Conservation (phyloP, 2,113 vertebrate species). For the Gobius niger region DNA sequence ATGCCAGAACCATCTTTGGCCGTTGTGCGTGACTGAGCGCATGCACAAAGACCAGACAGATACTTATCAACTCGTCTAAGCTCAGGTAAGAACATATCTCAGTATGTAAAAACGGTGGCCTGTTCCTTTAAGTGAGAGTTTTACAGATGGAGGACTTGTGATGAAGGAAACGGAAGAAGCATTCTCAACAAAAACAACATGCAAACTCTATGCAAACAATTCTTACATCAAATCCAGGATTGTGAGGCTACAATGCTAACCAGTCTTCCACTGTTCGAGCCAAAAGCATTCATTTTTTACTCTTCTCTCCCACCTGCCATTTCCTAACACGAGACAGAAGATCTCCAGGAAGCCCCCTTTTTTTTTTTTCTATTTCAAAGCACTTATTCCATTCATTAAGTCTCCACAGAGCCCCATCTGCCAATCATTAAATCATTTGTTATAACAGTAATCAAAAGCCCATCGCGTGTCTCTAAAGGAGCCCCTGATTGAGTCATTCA, state of each 20-base stretch:
- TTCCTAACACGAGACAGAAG: not conserved
- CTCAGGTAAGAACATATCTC: no score
- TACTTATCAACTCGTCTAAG: no score
- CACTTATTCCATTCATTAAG: not conserved
- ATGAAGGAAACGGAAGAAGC: not conserved
- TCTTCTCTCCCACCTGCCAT: not conserved
- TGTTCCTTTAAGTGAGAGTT: no score
- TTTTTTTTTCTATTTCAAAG: not conserved
- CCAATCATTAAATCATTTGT: constrained; percentile 11
- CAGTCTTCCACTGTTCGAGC: not conserved
- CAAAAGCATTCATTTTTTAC: not conserved
- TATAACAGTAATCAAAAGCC: constrained; percentile 8
- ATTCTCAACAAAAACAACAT: not conserved
- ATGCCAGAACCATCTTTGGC: no score
- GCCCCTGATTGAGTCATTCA: constrained; percentile 5
- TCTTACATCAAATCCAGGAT: no score
- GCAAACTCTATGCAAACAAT: not conserved
- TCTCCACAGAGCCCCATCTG: constrained; percentile 1
- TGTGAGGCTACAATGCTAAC: not conserved
- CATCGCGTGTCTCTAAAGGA: constrained; percentile 4
- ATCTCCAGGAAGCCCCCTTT: not conserved
- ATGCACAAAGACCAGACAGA: no score
- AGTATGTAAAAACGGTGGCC: no score
- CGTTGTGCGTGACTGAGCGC: no score
- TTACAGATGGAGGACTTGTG: not conserved